Evolutionary conservation across 2,888 invertebrate genomes (phyloP), one percentile per base, ranked within the genome.

Genomic region (Abrostola tripartita): DNA sequence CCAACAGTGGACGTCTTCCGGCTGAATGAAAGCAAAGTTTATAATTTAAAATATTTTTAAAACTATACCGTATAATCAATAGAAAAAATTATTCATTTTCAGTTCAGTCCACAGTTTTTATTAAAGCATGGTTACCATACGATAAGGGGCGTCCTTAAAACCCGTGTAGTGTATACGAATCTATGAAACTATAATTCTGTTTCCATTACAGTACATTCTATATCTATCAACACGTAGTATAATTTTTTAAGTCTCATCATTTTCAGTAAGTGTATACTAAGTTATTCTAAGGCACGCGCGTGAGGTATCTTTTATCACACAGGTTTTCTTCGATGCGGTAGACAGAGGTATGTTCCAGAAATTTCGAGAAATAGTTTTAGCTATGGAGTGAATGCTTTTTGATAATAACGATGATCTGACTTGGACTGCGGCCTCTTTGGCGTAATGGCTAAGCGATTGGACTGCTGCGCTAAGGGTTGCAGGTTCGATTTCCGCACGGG

Each of bases 281-380:
- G 63, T 61, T 74, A 74, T 74, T 58, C 62, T n/a, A 36, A 41
- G 54, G 51, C 66, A 59, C 58, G 62, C 44, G 36, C 55, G 47
- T 37, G 11, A 37, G 51, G 52, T 49, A 9, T 36, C 42, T 42
- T 24, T 9, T n/a, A n/a, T 12, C n/a, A 24, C 38, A n/a, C 51
- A 38, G 24, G 24, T 24, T 24, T 24, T 24, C 24, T 24, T 24
- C 24, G 1, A 24, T 24, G 24, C 24, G 24, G 24, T 24, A 4
- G 24, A 24, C 24, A 24, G n/a, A n/a, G 24, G 24, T 24, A 24
- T 24, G 24, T 24, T 24, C 24, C 24, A 24, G 24, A 24, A 1
- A 24, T 24, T 24, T 1, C 24, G 4, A 24, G 24, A 24, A 24
- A 24, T 24, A n/a, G n/a, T n/a, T n/a, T n/a, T n/a, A n/a, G n/a